These are phyloP conservation scores for Alces alces DNA, from an alignment of 2,113 vertebrate species.

Conservation along the genomic window DNA sequence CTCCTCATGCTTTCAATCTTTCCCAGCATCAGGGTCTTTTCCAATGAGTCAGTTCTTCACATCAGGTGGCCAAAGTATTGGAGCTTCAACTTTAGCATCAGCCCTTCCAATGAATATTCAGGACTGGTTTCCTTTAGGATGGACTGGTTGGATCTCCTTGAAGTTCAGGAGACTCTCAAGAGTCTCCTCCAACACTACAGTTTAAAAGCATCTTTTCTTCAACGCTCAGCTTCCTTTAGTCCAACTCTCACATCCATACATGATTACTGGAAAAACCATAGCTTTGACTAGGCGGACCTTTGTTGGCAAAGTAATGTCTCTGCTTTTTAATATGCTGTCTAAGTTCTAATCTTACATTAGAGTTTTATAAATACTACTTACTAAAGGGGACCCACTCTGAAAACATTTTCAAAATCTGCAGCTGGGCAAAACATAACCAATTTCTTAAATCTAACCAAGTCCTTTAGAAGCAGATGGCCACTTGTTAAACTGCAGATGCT, in stretches of 20 bases:
- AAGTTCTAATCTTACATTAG: not conserved
- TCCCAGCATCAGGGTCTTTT: not conserved
- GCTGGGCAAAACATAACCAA: not conserved
- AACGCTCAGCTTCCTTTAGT: not conserved
- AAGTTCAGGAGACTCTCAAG: not conserved
- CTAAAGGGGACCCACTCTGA: not conserved
- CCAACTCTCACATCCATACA: not conserved
- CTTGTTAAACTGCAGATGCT: not conserved
- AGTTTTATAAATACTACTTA: not conserved
- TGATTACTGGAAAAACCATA: not conserved
- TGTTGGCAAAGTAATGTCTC: not conserved
- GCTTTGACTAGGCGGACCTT: not conserved
- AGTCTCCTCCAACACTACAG: not conserved
- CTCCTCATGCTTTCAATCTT: not conserved
- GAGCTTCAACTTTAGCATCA: not conserved
- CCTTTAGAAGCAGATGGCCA: not conserved
- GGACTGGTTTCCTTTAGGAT: not conserved
- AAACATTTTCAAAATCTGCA: not conserved
- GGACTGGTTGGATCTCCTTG: not conserved
- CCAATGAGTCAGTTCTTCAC: not conserved
- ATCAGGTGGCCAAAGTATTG: not conserved
- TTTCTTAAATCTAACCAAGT: not conserved
- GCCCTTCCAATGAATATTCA: not conserved
- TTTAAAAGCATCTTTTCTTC: not conserved
- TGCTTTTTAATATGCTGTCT: not conserved